These are phyloP conservation scores for Ectemnius continuus DNA, from an alignment of 2,888 invertebrate species.

Conservation along the genomic window DNA sequence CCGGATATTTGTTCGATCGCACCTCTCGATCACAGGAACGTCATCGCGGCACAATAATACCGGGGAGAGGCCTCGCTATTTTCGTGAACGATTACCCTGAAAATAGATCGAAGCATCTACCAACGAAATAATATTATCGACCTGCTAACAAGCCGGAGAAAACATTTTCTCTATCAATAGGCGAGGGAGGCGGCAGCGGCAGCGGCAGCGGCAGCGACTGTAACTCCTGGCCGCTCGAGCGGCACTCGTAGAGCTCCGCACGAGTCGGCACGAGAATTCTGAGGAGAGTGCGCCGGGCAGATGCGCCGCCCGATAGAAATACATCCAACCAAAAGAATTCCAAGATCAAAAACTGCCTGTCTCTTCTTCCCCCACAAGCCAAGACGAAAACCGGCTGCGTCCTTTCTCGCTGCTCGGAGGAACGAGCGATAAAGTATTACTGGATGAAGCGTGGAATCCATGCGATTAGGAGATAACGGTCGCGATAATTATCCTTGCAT, in stretches of 20 bases:
- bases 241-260: not conserved
- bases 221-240: not conserved
- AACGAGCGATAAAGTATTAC: conserved; percentile 21
- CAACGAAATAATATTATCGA: conserved; percentile 46
- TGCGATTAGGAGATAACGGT: conserved; percentile 52
- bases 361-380: too few relatives aligned
- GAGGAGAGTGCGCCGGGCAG: not conserved
- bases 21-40: conserved; percentile 33
- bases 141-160: conserved; percentile 23
- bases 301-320: not conserved
- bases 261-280: conserved; percentile 7
- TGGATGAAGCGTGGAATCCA: conserved; percentile 42
- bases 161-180: conserved; percentile 40
- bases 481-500: conserved; percentile 51
- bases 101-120: conserved; percentile 39
- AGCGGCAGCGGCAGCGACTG: too few relatives aligned
- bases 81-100: conserved; percentile 16
- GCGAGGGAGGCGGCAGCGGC: not conserved
- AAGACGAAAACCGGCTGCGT: not conserved
- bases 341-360: conserved; percentile 2
- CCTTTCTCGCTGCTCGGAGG: not conserved
- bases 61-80: conserved; percentile 42
- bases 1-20: conserved; percentile 55
- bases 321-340: conserved; percentile 16
- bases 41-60: conserved; percentile 48